Conservation (phyloP, 1,140 invertebrate species). For the Pseudachorutes palmiensis region DNA sequence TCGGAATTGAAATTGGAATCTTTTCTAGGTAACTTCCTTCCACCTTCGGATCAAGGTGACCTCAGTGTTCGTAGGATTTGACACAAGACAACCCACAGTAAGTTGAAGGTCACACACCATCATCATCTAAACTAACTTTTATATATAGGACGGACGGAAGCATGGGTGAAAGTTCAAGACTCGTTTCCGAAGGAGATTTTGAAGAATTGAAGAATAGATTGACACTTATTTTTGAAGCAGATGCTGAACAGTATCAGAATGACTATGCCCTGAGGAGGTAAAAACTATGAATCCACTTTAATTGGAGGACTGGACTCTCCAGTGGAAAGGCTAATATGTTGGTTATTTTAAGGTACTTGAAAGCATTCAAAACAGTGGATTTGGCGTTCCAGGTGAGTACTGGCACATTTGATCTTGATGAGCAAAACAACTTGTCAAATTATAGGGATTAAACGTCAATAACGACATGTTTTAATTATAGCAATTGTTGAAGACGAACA, state of each 20-base stretch:
- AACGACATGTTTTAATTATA: slow-evolving; percentile 41
- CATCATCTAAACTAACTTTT: too few relatives aligned
- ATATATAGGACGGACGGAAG: too few relatives aligned
- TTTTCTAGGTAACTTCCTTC: too few relatives aligned
- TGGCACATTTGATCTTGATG: too few relatives aligned
- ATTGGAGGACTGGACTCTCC: too few relatives aligned
- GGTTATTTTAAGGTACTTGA: slow-evolving; percentile 51
- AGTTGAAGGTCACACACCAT: too few relatives aligned
- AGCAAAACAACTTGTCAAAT: too few relatives aligned
- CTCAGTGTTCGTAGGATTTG: too few relatives aligned
- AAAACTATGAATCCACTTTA: slow-evolving; percentile 1
- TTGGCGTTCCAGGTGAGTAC: slow-evolving; percentile 57
- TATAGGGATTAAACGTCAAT: too few relatives aligned
- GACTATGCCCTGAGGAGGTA: slow-evolving; percentile 51
- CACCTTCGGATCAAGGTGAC: too few relatives aligned
- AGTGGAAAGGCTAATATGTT: neutral
- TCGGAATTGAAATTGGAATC: too few relatives aligned
- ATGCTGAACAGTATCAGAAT: slow-evolving; percentile 61
- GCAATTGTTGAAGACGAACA: slow-evolving; percentile 66
- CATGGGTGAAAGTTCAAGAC: slow-evolving; percentile 39
- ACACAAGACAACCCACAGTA: too few relatives aligned
- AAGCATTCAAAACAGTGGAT: slow-evolving; percentile 61
- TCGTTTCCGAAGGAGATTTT: slow-evolving; percentile 54
- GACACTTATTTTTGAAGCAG: slow-evolving; percentile 59
- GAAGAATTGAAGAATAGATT: slow-evolving; percentile 57